A percentile compares a stretch with the other conserved stretches of the same genome.
These are phyloP conservation scores for Pelobates cultripes DNA, from an alignment of 2,797 vertebrate species.

Conservation along the genomic window DNA sequence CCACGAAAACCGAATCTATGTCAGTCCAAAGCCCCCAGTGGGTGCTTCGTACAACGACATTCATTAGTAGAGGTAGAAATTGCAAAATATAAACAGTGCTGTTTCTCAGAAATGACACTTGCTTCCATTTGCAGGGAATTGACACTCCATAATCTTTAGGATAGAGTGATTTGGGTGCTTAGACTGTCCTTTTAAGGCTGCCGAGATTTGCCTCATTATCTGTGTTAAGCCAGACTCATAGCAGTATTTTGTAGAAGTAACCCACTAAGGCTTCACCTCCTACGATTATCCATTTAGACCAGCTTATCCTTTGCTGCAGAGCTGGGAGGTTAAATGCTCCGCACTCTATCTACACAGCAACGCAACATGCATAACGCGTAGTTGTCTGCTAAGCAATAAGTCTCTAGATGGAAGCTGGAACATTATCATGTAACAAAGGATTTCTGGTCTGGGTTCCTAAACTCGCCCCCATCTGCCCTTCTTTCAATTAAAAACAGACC, in stretches of 20 bases:
- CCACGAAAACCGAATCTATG: too few species aligned
- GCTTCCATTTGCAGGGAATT: too few species aligned
- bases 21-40: too few species aligned
- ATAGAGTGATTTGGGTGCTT: too few species aligned
- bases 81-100: too few species aligned
- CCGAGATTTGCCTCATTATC: too few species aligned
- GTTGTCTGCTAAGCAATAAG: neutral
- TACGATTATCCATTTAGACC: neutral
- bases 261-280: neutral
- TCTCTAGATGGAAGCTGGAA: neutral
- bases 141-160: too few species aligned
- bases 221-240: too few species aligned
- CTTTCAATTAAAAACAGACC: neutral
- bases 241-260: neutral
- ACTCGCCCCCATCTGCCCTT: neutral
- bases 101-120: too few species aligned
- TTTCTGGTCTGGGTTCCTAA: neutral
- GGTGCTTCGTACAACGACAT: too few species aligned
- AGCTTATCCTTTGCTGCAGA: neutral
- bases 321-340: neutral
- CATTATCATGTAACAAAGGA: neutral
- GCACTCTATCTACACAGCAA: neutral
- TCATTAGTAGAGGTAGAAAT: too few species aligned
- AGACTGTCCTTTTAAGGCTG: too few species aligned
- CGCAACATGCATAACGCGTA: neutral